Evolutionary conservation across 37 sponge, comb jelly and placozoan species (phyloP).

Genomic region (Oscarella lobularis): DNA sequence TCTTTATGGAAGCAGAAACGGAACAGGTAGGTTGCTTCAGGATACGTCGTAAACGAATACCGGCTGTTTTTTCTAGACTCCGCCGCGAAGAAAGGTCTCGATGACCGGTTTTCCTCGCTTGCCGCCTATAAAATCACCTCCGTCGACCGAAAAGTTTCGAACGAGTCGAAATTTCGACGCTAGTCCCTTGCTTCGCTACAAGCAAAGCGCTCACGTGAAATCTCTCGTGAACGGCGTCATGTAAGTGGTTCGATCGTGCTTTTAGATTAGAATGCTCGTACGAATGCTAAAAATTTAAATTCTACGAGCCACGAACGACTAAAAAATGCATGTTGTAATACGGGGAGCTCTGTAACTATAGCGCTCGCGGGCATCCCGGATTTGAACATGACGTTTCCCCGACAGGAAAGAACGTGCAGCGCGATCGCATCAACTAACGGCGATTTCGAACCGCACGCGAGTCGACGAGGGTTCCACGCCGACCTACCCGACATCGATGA

Average conservation of each 20-base stretch:
- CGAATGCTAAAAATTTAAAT: background rate
- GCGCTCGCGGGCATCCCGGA: no score
- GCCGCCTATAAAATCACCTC: background rate
- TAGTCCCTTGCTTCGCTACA: background rate
- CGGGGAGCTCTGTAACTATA: no score
- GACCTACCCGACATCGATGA: slow-evolving; percentile 51
- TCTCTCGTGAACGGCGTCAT: background rate
- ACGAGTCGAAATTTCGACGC: background rate
- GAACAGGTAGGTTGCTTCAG: no score
- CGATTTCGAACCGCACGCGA: slow-evolving; percentile 33
- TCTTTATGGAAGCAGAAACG: no score
- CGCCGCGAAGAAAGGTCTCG: no score
- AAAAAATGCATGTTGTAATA: no score
- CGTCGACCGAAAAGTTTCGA: background rate
- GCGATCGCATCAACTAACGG: slow-evolving; percentile 25
- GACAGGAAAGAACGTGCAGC: slow-evolving; percentile 61
- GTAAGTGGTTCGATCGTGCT: background rate
- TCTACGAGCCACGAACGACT: no score
- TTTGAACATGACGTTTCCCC: no score
- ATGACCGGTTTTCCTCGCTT: background rate
- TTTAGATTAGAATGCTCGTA: background rate
- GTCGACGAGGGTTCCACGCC: slow-evolving; percentile 18
- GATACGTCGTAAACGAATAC: no score
- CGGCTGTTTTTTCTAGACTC: no score
- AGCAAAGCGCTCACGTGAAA: background rate